Evolutionary conservation across 2,113 vertebrate species (phyloP).

Genomic region (Tachuris rubrigastra): DNA sequence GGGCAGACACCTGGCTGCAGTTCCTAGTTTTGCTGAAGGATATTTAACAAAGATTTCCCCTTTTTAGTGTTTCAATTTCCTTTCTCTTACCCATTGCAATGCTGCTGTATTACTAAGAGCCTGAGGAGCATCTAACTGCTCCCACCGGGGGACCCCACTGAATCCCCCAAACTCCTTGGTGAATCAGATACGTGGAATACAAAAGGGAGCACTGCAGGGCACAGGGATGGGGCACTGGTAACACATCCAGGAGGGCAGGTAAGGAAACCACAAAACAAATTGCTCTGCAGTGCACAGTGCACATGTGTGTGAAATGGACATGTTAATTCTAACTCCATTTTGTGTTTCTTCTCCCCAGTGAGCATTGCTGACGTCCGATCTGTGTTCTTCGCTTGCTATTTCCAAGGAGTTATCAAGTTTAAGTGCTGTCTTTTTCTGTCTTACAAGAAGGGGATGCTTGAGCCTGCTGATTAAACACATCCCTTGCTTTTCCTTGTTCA

Average conservation of each 20-base stretch:
- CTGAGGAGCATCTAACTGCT: background rate
- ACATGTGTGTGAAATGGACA: background rate
- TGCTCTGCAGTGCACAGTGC: background rate
- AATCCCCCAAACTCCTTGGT: background rate
- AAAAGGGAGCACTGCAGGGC: background rate
- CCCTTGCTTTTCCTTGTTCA: conserved; percentile 50
- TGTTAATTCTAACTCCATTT: conserved; percentile 30
- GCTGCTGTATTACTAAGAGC: background rate
- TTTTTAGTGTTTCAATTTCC: background rate
- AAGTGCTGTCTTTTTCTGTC: conserved; percentile 51
- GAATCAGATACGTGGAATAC: background rate
- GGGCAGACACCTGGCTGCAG: background rate
- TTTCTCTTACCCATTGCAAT: background rate
- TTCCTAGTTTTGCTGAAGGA: background rate
- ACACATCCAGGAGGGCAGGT: background rate
- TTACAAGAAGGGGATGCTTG: conserved; percentile 33
- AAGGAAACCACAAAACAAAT: background rate
- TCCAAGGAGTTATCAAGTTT: conserved; percentile 42
- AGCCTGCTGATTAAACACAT: conserved; percentile 62
- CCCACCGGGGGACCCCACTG: background rate
- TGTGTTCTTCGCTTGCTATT: background rate
- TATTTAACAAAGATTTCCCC: background rate
- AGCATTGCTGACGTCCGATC: background rate
- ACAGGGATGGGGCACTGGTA: background rate
- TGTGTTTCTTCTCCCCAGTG: conserved; percentile 21